phyloP scores from a whole-genome alignment of 2,888 invertebrate genomes.

The Gandaritis pyraliata region DNA sequence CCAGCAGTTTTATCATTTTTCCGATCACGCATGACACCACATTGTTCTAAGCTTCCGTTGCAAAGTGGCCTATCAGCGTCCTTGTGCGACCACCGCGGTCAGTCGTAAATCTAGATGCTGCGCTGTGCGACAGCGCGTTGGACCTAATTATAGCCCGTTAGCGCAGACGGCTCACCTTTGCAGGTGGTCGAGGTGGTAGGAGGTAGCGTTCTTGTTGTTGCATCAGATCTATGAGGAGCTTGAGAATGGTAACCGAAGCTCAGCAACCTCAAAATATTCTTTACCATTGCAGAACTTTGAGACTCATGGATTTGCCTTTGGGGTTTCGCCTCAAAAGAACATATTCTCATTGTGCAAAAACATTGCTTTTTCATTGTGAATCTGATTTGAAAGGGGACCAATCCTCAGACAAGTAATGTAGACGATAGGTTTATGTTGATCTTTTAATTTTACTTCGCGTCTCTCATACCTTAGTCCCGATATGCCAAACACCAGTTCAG shows the following conservation, averaged over 20 bases:
- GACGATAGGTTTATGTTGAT: too few species aligned
- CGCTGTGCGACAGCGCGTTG: constrained; percentile 57
- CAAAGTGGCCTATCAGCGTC: constrained; percentile 39
- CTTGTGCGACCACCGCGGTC: constrained; percentile 36
- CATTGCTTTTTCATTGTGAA: too few species aligned
- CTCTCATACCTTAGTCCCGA: constrained; percentile 31
- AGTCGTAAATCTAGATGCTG: constrained; percentile 58
- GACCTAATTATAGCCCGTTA: constrained; percentile 72
- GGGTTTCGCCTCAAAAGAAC: too few species aligned
- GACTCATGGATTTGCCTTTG: too few species aligned
- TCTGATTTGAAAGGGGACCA: too few species aligned
- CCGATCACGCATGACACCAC: constrained; percentile 22
- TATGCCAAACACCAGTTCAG: constrained; percentile 44
- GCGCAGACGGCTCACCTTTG: constrained; percentile 51
- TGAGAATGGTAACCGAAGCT: too few species aligned
- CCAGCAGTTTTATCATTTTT: constrained; percentile 14
- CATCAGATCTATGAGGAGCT: too few species aligned
- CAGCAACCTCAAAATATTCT: too few species aligned
- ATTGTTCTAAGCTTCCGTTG: constrained; percentile 33
- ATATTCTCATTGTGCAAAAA: too few species aligned
- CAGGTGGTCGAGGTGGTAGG: constrained; percentile 21
- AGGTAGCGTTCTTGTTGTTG: constrained; percentile 16
- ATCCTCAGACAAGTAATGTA: too few species aligned
- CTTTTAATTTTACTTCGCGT: constrained; percentile 5
- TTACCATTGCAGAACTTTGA: too few species aligned